Percentiles rank a stretch among this genome's conserved stretches.
phyloP scores from a whole-genome alignment of 2,888 invertebrate genomes.

The Xestia ashworthii region DNA sequence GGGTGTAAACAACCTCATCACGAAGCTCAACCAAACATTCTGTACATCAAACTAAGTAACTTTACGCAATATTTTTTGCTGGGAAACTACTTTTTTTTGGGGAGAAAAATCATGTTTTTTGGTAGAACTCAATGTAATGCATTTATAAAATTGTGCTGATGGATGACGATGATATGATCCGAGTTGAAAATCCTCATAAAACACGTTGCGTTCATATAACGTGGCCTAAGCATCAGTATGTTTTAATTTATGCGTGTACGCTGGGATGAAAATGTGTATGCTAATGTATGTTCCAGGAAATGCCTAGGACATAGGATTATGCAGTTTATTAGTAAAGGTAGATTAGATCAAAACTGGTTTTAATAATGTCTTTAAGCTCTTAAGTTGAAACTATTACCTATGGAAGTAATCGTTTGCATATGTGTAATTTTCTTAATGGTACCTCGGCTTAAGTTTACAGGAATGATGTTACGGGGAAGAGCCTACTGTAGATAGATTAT shows the following conservation, averaged over 20 bases:
- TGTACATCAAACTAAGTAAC: no score
- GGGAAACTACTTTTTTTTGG: no score
- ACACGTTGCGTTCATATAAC: background rate
- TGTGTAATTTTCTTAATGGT: constrained; percentile 8
- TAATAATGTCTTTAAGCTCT: constrained; percentile 14
- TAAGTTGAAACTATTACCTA: constrained; percentile 16
- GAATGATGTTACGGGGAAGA: no score
- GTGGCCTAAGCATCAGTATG: background rate
- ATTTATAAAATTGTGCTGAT: no score
- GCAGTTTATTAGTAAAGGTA: constrained; percentile 33
- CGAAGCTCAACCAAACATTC: no score
- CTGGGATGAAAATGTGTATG: constrained; percentile 39
- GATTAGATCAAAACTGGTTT: constrained; percentile 43
- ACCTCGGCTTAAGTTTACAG: background rate
- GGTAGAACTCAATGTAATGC: no score
- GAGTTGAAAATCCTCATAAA: background rate
- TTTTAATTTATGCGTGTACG: constrained; percentile 45
- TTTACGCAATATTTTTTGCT: no score
- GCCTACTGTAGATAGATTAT: no score
- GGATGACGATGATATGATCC: background rate
- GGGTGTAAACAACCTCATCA: no score
- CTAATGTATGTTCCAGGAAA: constrained; percentile 52
- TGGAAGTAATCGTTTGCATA: constrained; percentile 8
- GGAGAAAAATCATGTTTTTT: no score
- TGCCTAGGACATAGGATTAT: constrained; percentile 25